Evolutionary conservation across 1,140 invertebrate species (phyloP), one percentile per base, ranked within the genome.

Genomic region (Drosophila melanica): DNA sequence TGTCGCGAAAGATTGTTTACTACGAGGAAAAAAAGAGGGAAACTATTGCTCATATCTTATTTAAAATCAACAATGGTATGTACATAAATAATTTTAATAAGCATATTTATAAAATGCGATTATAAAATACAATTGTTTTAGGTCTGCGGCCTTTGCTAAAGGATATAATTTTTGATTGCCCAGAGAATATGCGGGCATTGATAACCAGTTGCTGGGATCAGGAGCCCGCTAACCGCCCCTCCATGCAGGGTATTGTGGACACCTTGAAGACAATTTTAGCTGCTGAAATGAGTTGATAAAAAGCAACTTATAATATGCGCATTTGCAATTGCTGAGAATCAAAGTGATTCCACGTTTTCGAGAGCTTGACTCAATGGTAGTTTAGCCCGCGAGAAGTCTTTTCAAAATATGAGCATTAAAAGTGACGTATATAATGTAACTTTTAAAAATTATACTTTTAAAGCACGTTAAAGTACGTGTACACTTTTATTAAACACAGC

Each of bases 191-290:
- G 9, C 12, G n/a, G 6, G 2, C n/a, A 11, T 27, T 51, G 7
- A 51, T 51, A 27, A 23, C n/a, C 4, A 51, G n/a, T 3, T 51
- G 48, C 45, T 47, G 45, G 45, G 20, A 12, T n/a, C 18, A 47
- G 3, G 18, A 23, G 0, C 20, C 45, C 10, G 12, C 12, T 3
- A 12, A 12, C 0, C 45, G 45, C 8, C 45, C 45, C 1, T 23
- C 45, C 0, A 23, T 47, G 18, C 18, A 47, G 20, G 45, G 20
- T n/a, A 23, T 47, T 23, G 10, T 47, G 20, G 20, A 47, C 11
- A 11, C 7, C 20, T 23, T 47, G 12, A 33, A 7, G 9, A 1
- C 6, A 33, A 27, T 27, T 27, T 27, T 6, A 27, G 23, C 23
- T 27, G 20, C 1, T 1, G 3, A 1, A 20, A 20, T 3, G 20